Evolutionary conservation across 2,888 invertebrate genomes (phyloP).

Genomic region (Chaitophorus viminalis): DNA sequence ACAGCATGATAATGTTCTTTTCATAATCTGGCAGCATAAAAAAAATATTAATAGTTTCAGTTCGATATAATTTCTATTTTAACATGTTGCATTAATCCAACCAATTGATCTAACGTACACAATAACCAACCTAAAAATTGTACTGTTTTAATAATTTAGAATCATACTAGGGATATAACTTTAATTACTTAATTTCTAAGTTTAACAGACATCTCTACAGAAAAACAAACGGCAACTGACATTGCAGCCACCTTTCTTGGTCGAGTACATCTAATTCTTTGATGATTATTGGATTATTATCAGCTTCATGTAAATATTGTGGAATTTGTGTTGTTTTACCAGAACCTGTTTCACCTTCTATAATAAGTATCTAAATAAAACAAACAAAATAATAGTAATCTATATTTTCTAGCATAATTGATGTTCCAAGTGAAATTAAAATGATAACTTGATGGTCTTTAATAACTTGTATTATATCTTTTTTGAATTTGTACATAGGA

Average conservation of each 20-base stretch:
- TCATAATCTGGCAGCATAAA: too few species aligned
- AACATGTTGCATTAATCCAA: too few species aligned
- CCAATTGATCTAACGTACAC: too few species aligned
- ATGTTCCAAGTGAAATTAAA: not conserved
- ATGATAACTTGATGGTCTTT: constrained; percentile 78
- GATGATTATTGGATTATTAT: constrained; percentile 83
- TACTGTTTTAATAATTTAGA: not conserved
- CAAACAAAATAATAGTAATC: not conserved
- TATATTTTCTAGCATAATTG: not conserved
- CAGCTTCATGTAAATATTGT: constrained; percentile 95
- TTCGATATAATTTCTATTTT: too few species aligned
- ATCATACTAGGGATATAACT: constrained; percentile 67
- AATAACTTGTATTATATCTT: constrained; percentile 91
- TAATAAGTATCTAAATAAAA: constrained; percentile 78
- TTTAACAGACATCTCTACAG: constrained; percentile 97
- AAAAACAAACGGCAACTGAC: constrained; percentile 98
- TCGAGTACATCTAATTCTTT: constrained; percentile 96
- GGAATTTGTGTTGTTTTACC: constrained; percentile 99
- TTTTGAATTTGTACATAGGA: constrained; percentile 92
- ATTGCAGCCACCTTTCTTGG: constrained; percentile 98
- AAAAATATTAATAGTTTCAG: too few species aligned
- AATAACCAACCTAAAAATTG: constrained; percentile 72
- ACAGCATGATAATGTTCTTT: too few species aligned
- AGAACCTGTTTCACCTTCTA: constrained; percentile 98
- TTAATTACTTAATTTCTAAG: constrained; percentile 90